Percentiles rank a stretch among this genome's conserved stretches.
These are phyloP conservation scores for Zoanthus sansibaricus DNA, from an alignment of 92 coral and sea anemone species.

Conservation along the genomic window DNA sequence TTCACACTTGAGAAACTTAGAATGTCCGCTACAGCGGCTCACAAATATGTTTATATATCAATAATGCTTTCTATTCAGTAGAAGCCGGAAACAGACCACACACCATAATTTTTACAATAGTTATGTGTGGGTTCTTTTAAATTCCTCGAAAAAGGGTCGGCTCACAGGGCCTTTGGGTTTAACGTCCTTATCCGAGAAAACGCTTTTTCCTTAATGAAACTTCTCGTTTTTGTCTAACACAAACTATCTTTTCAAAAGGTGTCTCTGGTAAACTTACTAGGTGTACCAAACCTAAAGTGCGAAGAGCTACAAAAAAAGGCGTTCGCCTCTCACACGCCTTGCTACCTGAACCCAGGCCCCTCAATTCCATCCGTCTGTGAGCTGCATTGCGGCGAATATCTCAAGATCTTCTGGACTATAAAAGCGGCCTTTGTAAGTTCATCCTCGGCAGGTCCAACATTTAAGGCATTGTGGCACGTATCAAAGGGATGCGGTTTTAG, in stretches of 20 bases:
- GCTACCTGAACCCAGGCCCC: constrained; percentile 53
- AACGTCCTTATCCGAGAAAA: too few relatives aligned
- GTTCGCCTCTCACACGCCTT: constrained; percentile 57
- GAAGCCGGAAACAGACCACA: too few relatives aligned
- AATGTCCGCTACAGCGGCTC: too few relatives aligned
- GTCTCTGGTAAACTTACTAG: constrained; percentile 32
- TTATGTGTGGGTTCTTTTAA: too few relatives aligned
- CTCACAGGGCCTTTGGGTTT: too few relatives aligned
- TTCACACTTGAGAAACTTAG: too few relatives aligned
- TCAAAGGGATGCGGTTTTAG: constrained; percentile 11
- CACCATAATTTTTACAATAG: too few relatives aligned
- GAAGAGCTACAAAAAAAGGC: constrained; percentile 38
- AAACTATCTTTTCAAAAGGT: constrained; percentile 1
- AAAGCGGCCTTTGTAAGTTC: constrained; percentile 44
- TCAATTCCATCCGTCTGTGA: constrained; percentile 41
- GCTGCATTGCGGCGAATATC: constrained; percentile 26
- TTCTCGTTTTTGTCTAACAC: too few relatives aligned
- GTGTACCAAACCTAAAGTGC: constrained; percentile 10
- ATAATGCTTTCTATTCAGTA: too few relatives aligned
- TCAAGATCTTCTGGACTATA: constrained; percentile 57
- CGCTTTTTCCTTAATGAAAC: too few relatives aligned
- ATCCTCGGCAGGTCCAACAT: constrained; percentile 15
- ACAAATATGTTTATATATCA: too few relatives aligned
- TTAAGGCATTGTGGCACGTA: constrained; percentile 40
- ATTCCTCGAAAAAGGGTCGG: too few relatives aligned